A percentile compares a stretch with the other conserved stretches of the same genome.
These are phyloP conservation scores for Reticulitermes lucifugus DNA, from an alignment of 2,888 invertebrate species.

Conservation along the genomic window DNA sequence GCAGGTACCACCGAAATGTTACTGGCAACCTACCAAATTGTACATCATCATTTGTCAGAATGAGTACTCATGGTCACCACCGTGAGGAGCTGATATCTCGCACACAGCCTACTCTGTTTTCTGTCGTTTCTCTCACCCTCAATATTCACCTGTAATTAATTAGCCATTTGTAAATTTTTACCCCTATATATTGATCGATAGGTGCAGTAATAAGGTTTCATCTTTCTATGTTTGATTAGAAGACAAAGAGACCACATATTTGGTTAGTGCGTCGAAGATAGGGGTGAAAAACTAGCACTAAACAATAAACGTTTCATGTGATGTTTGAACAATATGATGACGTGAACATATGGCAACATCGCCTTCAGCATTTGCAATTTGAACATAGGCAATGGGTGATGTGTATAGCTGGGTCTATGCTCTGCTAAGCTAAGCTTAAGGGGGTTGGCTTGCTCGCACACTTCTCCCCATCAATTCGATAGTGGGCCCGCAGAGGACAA, in stretches of 20 bases:
- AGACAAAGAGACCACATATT: slow-evolving; percentile 28
- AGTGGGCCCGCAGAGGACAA: slow-evolving; percentile 44
- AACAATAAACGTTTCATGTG: slow-evolving; percentile 6
- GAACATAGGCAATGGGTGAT: background rate
- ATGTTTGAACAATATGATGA: slow-evolving; percentile 38
- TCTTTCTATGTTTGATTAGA: slow-evolving; percentile 34
- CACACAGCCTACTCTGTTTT: no score
- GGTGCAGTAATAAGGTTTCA: slow-evolving; percentile 12
- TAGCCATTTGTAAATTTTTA: background rate
- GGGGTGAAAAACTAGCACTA: slow-evolving; percentile 16
- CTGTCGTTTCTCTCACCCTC: no score
- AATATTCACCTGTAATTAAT: background rate
- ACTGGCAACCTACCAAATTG: no score
- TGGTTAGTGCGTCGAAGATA: background rate
- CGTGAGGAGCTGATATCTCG: no score
- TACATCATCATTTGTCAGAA: no score
- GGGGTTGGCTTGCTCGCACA: slow-evolving; percentile 13
- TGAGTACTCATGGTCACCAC: no score
- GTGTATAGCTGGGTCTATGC: slow-evolving; percentile 10
- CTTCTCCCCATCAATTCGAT: slow-evolving; percentile 41
- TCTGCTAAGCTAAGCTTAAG: slow-evolving; percentile 30
- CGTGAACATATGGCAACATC: slow-evolving; percentile 41
- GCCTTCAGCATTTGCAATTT: slow-evolving; percentile 37
- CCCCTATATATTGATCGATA: background rate
- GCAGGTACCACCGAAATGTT: no score